Base-by-base conservation (phyloP, 2,797 vertebrate genomes). In the Podarcis siculus region DNA sequence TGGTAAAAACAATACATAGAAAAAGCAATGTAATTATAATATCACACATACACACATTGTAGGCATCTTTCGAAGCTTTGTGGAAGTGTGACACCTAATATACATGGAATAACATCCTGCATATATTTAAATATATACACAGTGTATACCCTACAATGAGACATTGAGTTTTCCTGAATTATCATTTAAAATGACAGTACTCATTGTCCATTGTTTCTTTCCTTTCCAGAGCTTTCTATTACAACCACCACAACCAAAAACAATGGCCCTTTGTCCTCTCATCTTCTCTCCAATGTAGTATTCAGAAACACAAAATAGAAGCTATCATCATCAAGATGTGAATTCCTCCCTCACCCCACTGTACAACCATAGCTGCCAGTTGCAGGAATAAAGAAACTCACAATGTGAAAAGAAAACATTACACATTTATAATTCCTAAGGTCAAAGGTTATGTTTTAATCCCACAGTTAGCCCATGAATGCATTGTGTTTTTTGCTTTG, bases 1-100 rank as follows among this genome's bases (percentile, higher is more conserved):
- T 78, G 87, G 86, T 80, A 21, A 90, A 91, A 87, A 82, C 86
- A 93, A 85, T 61, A 64, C 19, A 17, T 25, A 92, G 81, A 35
- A 75, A 45, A 67, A 27, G 69, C 27, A 1, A 90, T 85, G 42
- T 76, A 81, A 64, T 78, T 78, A 89, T 12, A 66, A 86, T 37
- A 80, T 66, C 83, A 82, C 8, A 35, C 42, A 66, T 10, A 91
- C 25, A 90, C 45, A 77, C 88, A 86, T 76, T 90, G 75, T 72
- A 90, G n/a, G 42, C 32, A 82, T 19, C 17, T 76, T n/a, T 21
- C 58, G 2, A 61, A 61, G 19, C 66, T n/a, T 58, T 1, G 10
- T 32, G 35, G 21, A 76, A 93, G 27, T 86, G 87, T 32, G 87
- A 85, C 19, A 61, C 37, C 27, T 78, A 91, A 4, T 76, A 86